Base-by-base conservation (phyloP, 2,113 vertebrate genomes). In the Emydura subglobosa region DNA sequence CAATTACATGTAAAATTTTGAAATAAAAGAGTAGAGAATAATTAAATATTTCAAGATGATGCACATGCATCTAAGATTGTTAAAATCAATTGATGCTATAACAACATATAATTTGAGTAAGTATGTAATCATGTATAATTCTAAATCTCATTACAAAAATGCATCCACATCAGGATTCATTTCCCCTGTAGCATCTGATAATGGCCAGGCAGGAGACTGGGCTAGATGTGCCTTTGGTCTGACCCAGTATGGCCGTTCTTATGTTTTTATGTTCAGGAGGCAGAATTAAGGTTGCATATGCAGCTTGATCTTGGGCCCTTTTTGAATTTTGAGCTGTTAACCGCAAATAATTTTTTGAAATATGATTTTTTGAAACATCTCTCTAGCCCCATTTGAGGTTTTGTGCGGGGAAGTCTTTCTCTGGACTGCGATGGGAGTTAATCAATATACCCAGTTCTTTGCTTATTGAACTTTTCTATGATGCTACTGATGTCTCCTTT, bases 61-160 rank as follows among this genome's bases (percentile, higher is more conserved):
- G 42, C 31, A 27, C 7, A 2, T 39, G 17, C 17, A 39, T 89
- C 27, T 84, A 34, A 50, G 14, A 3, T 91, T 86, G 44, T 94
- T 68, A 80, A 9, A 86, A 94, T 49, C 49, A 88, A 1, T 81
- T 68, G 7, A 21, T 86, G 29, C 1, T 82, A 29, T 51, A 89
- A 51, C 44, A 87, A 82, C 34, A 11, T 68, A 31, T 2, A 29
- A 10, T 44, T n/a, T 47, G 68, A 84, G 39, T 87, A 94, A 74
- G 68, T 34, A 88, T 88, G 12, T 88, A 91, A 44, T 84, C 44
- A 61, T 31, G 82, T 93, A 50, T 89, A 89, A 93, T 61, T 90
- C 50, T 44, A 29, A 79, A 27, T 49, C 47, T 42, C 59, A 34
- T 14, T 7, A 13, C 80, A 61, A 83, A 27, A 55, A 10, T 13